Evolutionary conservation across 2,113 vertebrate genomes (phyloP), one percentile per base, ranked within the genome.

Genomic region (Catharus bicknelli): DNA sequence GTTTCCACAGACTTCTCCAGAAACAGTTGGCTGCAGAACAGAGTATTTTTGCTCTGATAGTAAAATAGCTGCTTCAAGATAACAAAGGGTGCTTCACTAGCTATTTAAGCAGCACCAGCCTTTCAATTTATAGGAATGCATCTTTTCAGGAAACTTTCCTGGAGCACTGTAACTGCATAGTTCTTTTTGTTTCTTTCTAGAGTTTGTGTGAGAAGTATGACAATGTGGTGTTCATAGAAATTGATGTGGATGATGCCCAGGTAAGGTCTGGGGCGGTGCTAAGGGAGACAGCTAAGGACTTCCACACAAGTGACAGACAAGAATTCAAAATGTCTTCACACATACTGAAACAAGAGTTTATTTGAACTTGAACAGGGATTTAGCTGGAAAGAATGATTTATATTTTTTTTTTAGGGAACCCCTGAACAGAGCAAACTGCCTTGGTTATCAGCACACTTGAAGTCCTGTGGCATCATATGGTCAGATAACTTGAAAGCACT

Each of bases 231-330:
- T 99, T 99, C 96, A 92, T 99, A 15, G 98, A 99, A 97, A 98
- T 99, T 19, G 99, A 99, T 16, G 98, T 99, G 95, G 99, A 99
- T 78, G 98, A 98, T 0, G 98, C 98, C 83, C 58, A 34, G 78
- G 99, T 99, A 98, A 76, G 98, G 55, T 94, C 19, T 8, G 21
- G 30, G 20, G 13, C 63, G 5, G 7, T 48, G 17, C 16, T 59
- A 20, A 70, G 22, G 40, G 21, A 38, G 13, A 32, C 26, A 74
- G 34, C 21, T 86, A 40, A 16, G 26, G 17, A 59, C 11, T 47
- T 62, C 6, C 18, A 67, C 7, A 11, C 4, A 47, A 88, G 21
- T 80, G 47, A 45, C 9, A 54, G 2, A 25, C 5, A 29, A 69
- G 27, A 55, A 47, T 20, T 75, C 42, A 10, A 23, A 64, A 47